Evolutionary conservation across 2,888 invertebrate genomes (phyloP).

Genomic region (Mesoligia furuncula): DNA sequence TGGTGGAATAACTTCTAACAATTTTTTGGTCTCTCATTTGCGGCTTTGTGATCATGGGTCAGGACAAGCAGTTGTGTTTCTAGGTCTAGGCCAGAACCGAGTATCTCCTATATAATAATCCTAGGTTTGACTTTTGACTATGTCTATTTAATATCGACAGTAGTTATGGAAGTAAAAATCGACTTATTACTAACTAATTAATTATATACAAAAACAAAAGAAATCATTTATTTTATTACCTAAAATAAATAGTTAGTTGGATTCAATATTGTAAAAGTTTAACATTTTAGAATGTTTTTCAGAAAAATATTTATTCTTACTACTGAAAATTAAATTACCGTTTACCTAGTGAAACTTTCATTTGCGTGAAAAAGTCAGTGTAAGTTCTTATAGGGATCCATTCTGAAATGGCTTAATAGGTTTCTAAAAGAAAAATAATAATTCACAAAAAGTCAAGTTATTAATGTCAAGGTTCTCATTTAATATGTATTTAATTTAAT

Average conservation of each 20-base stretch:
- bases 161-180: too few species aligned
- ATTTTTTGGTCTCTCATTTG: background rate
- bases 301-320: too few species aligned
- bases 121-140: background rate
- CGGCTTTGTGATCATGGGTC: background rate
- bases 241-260: too few species aligned
- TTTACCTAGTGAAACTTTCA: background rate
- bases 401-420: background rate
- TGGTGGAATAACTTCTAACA: too few species aligned
- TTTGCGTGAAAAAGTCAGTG: background rate
- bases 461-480: constrained; percentile 3
- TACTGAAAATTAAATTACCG: background rate
- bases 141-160: background rate
- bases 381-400: background rate
- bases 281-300: too few species aligned
- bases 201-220: background rate
- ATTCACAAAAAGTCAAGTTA: constrained; percentile 7
- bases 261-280: too few species aligned
- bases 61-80: background rate
- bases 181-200: background rate
- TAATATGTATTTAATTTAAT: constrained; percentile 17
- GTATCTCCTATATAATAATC: background rate
- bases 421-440: background rate
- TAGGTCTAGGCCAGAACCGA: background rate
- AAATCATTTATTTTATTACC: too few species aligned